Evolutionary conservation across 1,140 invertebrate genomes (phyloP).

Genomic region (Cydia amplana): DNA sequence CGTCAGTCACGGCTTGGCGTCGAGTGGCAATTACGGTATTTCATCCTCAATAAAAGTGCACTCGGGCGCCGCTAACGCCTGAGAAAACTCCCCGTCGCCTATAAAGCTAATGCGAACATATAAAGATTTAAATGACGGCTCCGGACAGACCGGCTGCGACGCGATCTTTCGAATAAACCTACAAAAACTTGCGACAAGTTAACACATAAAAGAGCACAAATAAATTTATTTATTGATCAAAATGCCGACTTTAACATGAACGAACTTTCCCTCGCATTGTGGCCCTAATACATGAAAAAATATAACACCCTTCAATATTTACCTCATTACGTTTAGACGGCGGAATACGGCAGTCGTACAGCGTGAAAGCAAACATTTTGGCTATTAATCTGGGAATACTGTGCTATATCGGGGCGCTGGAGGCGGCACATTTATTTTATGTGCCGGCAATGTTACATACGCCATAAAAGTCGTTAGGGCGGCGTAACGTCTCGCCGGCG

Average conservation of each 20-base stretch:
- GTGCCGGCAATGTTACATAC: constrained; percentile 77
- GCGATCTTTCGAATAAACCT: constrained; percentile 38
- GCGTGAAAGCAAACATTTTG: constrained; percentile 73
- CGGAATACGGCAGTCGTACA: constrained; percentile 59
- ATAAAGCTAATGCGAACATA: constrained; percentile 72
- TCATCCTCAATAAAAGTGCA: constrained; percentile 75
- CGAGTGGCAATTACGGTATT: constrained; percentile 73
- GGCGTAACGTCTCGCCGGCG: constrained; percentile 75
- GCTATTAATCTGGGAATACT: constrained; percentile 71
- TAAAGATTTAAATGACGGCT: constrained; percentile 70
- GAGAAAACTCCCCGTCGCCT: constrained; percentile 60
- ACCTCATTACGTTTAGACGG: constrained; percentile 59
- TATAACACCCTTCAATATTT: constrained; percentile 47
- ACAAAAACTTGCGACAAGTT: background rate
- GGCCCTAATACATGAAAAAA: constrained; percentile 22
- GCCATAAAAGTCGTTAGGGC: constrained; percentile 78
- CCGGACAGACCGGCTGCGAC: constrained; percentile 37
- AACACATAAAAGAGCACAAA: background rate
- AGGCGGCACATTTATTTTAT: constrained; percentile 79
- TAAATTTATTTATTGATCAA: constrained; percentile 24
- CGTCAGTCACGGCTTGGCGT: constrained; percentile 61
- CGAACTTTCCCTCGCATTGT: constrained; percentile 25
- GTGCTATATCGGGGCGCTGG: constrained; percentile 67
- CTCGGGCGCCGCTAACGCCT: constrained; percentile 60
- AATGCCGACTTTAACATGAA: constrained; percentile 3